Conservation (phyloP, 2,888 invertebrate genomes). For the Rhagium mordax region DNA sequence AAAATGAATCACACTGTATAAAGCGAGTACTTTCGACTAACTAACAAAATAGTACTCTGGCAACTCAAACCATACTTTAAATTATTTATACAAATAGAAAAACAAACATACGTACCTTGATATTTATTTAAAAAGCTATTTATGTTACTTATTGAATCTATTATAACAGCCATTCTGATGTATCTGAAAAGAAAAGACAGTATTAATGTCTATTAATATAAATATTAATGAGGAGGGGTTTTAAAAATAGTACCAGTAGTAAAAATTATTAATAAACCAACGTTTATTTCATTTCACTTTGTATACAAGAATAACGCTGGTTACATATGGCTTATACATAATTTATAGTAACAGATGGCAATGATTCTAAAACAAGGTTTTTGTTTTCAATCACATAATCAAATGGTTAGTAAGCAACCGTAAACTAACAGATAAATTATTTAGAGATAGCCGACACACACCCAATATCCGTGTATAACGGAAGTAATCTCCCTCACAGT, state of each 20-base stretch:
- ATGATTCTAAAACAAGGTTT: background rate
- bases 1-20: too few species aligned
- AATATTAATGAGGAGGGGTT: background rate
- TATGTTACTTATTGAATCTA: conserved; percentile 85
- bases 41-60: too few species aligned
- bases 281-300: background rate
- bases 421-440: too few species aligned
- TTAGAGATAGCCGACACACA: too few species aligned
- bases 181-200: conserved; percentile 70
- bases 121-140: conserved; percentile 87
- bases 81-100: too few species aligned
- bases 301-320: background rate
- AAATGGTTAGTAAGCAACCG: too few species aligned
- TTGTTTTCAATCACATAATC: background rate
- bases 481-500: too few species aligned
- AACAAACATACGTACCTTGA: conserved; percentile 78
- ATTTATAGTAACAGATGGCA: background rate
- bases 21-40: too few species aligned
- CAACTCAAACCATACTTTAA: too few species aligned
- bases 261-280: background rate
- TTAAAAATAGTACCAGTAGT: background rate
- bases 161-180: conserved; percentile 84
- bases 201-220: background rate
- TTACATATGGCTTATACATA: background rate
- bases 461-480: too few species aligned